phyloP scores from a whole-genome alignment of 2,797 vertebrate genomes.

The Pseudocheirus occidentalis region DNA sequence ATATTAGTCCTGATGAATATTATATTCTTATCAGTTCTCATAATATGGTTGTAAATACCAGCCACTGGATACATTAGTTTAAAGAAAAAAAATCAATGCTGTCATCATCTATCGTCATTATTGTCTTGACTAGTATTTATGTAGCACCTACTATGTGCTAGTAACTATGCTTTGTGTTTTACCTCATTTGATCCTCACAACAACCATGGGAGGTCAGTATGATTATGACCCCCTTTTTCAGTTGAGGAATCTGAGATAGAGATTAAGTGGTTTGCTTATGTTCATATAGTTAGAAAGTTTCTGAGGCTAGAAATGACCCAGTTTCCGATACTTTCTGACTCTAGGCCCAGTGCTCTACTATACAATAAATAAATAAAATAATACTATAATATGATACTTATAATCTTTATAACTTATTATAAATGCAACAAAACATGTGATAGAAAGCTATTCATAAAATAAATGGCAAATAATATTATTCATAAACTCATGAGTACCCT shows the following conservation, averaged over 20 bases:
- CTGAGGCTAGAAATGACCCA: neutral
- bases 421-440: neutral
- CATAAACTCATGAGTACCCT: neutral
- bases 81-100: neutral
- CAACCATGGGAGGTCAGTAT: neutral
- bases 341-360: neutral
- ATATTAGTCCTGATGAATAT: neutral
- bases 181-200: neutral
- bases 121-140: neutral
- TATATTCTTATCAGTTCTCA: neutral
- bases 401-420: neutral
- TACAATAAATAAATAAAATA: neutral
- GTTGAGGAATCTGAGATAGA: neutral
- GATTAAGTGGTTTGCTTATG: neutral
- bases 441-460: neutral
- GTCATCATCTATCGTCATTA: neutral
- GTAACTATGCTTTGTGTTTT: neutral
- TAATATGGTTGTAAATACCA: neutral
- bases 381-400: neutral
- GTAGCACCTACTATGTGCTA: neutral
- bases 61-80: neutral
- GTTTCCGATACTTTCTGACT: neutral
- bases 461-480: neutral
- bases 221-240: neutral
- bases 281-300: neutral